Percentiles rank a stretch among this genome's conserved stretches.
phyloP scores from a whole-genome alignment of 2,888 invertebrate genomes.

The Cryptus armator region DNA sequence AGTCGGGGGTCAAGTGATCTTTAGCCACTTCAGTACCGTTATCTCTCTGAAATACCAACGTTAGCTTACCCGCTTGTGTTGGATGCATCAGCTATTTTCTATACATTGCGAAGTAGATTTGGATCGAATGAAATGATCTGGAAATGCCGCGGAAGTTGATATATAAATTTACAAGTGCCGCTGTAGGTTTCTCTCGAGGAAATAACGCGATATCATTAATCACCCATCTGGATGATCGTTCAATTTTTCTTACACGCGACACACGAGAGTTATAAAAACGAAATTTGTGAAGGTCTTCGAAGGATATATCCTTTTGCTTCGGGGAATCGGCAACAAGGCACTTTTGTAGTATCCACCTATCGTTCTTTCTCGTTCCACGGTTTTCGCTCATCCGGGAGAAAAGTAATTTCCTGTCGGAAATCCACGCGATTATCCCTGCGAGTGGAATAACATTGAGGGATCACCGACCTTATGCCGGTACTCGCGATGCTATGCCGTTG shows the following conservation, averaged over 20 bases:
- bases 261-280: constrained; percentile 28
- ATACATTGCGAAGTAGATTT: too few species aligned
- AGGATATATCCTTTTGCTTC: not conserved
- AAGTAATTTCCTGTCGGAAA: constrained; percentile 83
- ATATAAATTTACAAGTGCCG: too few species aligned
- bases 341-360: not conserved
- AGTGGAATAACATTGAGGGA: constrained; percentile 79
- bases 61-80: too few species aligned
- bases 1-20: too few species aligned
- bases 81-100: too few species aligned
- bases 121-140: too few species aligned
- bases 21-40: too few species aligned
- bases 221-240: not conserved
- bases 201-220: too few species aligned
- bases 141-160: too few species aligned
- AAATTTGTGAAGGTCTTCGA: constrained; percentile 32
- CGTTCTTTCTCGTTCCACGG: constrained; percentile 15
- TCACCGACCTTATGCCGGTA: constrained; percentile 70
- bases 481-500: constrained; percentile 52
- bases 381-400: constrained; percentile 75
- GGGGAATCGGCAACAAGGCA: constrained; percentile 4
- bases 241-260: not conserved
- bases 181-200: too few species aligned
- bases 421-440: constrained; percentile 79
- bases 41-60: too few species aligned